Percentiles rank a stretch among this genome's conserved stretches.
phyloP scores from a whole-genome alignment of 2,888 invertebrate genomes.

The Acrobeloides nanus region DNA sequence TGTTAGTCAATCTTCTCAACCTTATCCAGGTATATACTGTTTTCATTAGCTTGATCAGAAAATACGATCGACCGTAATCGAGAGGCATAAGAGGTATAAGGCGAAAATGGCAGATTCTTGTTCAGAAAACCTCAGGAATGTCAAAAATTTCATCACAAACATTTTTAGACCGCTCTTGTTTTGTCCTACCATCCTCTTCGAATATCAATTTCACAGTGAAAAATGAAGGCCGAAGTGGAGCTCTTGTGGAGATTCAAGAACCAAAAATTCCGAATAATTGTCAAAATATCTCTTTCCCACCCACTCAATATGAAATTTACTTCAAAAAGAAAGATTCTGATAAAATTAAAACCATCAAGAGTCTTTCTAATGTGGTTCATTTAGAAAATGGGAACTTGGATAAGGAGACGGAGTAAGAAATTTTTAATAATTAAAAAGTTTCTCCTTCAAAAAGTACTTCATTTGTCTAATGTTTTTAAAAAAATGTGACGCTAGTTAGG shows the following conservation, averaged over 20 bases:
- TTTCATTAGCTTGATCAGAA: no score
- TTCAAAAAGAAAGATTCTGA: constrained; percentile 46
- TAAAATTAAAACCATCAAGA: constrained; percentile 40
- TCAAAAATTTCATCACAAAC: constrained; percentile 5
- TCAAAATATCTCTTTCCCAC: constrained; percentile 39
- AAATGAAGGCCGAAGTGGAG: constrained; percentile 50
- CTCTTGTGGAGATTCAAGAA: constrained; percentile 34
- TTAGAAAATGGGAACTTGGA: constrained; percentile 51
- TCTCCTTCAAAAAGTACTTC: no score
- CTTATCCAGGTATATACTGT: constrained; percentile 47
- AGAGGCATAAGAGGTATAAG: no score
- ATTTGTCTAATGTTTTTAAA: no score
- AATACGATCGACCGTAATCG: not conserved
- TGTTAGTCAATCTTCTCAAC: constrained; percentile 50
- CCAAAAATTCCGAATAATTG: constrained; percentile 18
- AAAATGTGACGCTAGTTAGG: no score
- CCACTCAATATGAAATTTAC: constrained; percentile 48
- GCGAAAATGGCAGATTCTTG: no score
- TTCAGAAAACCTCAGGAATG: no score
- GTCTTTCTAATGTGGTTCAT: constrained; percentile 35
- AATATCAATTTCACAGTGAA: constrained; percentile 41
- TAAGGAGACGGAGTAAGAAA: constrained; percentile 48
- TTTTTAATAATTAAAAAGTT: no score
- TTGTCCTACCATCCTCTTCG: constrained; percentile 40
- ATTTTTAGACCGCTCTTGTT: constrained; percentile 40